Conservation (phyloP, 2,113 vertebrate genomes). For the Panurus biarmicus region DNA sequence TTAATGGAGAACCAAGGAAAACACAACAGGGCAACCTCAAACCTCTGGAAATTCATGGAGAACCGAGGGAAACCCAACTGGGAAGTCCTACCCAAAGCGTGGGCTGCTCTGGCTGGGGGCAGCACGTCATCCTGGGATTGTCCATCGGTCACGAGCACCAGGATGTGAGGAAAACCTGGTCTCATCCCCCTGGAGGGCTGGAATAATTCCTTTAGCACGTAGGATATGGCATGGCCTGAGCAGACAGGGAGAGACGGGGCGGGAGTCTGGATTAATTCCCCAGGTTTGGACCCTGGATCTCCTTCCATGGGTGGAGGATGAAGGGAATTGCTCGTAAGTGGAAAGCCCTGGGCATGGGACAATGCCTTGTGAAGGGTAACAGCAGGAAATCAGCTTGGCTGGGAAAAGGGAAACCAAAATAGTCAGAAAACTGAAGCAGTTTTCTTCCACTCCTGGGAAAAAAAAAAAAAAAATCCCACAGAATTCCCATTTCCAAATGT, state of each 20-base stretch:
- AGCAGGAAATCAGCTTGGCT: background rate
- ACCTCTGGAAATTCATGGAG: accelerated
- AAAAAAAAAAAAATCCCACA: background rate
- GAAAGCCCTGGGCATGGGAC: background rate
- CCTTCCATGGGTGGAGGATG: background rate
- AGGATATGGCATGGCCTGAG: constrained; percentile 80
- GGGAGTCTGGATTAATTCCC: background rate
- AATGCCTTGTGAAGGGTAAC: background rate
- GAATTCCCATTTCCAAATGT: background rate
- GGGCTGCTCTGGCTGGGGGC: constrained; percentile 77
- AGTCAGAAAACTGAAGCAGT: background rate
- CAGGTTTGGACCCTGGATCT: background rate
- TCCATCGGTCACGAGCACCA: constrained; percentile 86
- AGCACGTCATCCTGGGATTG: constrained; percentile 82
- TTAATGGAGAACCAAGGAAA: accelerated
- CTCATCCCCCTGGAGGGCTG: constrained; percentile 83
- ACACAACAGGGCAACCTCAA: accelerated
- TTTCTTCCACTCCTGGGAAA: background rate
- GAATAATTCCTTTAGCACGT: constrained; percentile 80
- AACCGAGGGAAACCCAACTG: background rate
- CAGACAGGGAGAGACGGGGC: background rate
- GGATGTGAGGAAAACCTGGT: constrained; percentile 67
- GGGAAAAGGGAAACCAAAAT: background rate
- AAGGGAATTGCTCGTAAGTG: background rate
- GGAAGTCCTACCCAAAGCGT: constrained; percentile 70